Evolutionary conservation across 1,140 invertebrate genomes (phyloP).

Genomic region (Goniozus legneri): DNA sequence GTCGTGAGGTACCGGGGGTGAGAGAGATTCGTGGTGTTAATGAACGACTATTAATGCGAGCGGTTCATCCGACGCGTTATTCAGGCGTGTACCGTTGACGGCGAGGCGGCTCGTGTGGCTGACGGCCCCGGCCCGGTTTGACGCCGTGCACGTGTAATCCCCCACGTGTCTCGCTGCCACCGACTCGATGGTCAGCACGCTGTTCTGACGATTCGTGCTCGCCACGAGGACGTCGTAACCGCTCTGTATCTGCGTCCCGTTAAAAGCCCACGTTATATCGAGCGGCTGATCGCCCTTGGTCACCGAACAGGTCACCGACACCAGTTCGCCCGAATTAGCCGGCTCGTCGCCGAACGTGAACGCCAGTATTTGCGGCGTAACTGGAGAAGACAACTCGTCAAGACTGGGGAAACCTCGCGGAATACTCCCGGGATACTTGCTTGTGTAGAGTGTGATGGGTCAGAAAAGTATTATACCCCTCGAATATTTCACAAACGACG

Average conservation of each 20-base stretch:
- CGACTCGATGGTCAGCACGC: constrained; percentile 60
- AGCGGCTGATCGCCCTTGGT: constrained; percentile 74
- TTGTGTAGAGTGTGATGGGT: too few relatives aligned
- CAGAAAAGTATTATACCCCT: too few relatives aligned
- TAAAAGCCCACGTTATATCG: constrained; percentile 57
- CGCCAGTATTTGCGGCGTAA: constrained; percentile 70
- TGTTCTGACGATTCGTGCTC: constrained; percentile 57
- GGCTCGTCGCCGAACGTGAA: constrained; percentile 71
- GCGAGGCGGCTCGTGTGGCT: constrained; percentile 62
- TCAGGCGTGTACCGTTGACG: constrained; percentile 59
- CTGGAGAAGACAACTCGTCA: constrained; percentile 53
- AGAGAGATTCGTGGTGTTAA: too few relatives aligned
- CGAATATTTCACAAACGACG: too few relatives aligned
- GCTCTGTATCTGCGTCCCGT: constrained; percentile 37
- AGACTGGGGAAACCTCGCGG: too few relatives aligned
- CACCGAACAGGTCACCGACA: constrained; percentile 65
- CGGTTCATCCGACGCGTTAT: background rate
- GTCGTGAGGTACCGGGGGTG: too few relatives aligned
- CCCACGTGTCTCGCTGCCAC: constrained; percentile 61
- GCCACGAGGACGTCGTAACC: constrained; percentile 32
- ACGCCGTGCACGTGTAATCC: constrained; percentile 64
- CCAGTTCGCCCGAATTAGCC: constrained; percentile 65
- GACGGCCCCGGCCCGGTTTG: constrained; percentile 59
- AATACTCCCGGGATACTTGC: too few relatives aligned
- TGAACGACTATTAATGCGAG: too few relatives aligned